Evolutionary conservation across 2,113 vertebrate species (phyloP), one percentile per base, ranked within the genome.

Genomic region (Neofelis nebulosa): DNA sequence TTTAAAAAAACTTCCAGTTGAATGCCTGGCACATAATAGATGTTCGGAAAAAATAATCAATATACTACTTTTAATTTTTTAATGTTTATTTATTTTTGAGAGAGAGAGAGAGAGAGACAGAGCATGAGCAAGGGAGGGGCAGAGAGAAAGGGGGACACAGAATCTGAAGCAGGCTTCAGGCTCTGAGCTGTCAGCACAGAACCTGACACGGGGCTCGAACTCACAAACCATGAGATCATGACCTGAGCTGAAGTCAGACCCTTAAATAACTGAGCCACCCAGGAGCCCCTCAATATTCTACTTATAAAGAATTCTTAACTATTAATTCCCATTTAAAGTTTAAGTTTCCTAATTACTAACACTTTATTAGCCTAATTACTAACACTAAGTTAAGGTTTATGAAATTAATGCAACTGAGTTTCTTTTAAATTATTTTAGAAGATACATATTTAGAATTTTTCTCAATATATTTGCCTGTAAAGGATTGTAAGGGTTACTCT

Each of bases 271-370:
- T 21, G 55, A 57, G 5, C 18, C 55, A 21, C 55, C 55, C 55
- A 57, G 55, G 55, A 6, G 18, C 6, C 55, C 18, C 55, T 85
- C 21, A 45, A 50, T 92, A 55, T 79, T n/a, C 10, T 88, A 52
- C 29, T 83, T 76, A 73, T 19, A 89, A 96, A 73, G 73, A 84
- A 65, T 79, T 69, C 19, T 63, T 71, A 63, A 63, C 7, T 74
- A n/a, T 91, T 92, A 86, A 89, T 31, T 94, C 12, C 12, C 25
- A 45, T 91, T 89, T 91, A 29, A 84, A 90, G 52, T 73, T 97
- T 36, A 94, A 36, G 2, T 8, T 87, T 89, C 16, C 14, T 83
- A 76, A 89, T 84, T 82, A 50, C 1, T 74, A 84, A 55, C 3
- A 71, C 4, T 84, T 45, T 45, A 45, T 45, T 45, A 45, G 45